Base-by-base conservation (phyloP, 2,888 invertebrate species). In the Orchesella flavescens region DNA sequence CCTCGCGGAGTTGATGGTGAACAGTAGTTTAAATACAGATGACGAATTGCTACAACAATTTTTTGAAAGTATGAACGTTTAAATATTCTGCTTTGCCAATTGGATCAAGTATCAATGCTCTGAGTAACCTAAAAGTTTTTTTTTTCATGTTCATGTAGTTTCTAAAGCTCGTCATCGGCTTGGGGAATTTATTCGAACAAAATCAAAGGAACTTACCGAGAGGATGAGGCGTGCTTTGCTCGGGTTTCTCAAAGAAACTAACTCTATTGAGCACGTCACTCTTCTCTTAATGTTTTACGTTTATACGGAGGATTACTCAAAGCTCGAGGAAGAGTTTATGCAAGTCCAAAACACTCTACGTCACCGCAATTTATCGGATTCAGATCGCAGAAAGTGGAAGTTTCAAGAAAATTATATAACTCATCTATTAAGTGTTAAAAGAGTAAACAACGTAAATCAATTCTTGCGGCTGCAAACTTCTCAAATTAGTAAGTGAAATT, bases 11-110 rank as follows among this genome's bases (percentile, higher is more conserved):
- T n/a, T 83, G 5, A 83, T 83, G 76, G 23, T 83, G 9, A 49
- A 76, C 0, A 77, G 57, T n/a, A 83, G 72, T 23, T 72, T 83
- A 17, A 59, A 34, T 23, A 0, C 55, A 15, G 59, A 86, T 43
- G 89, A 90, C 34, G 91, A 92, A 3, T 90, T 94, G 49, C 88
- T 94, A 75, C 90, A 91, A 72, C 93, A 93, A 89, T 92, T 94
- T 84, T 93, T 93, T 88, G 91, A 92, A 90, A 93, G 94, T 94
- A 88, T 89, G 90, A 89, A 63, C 53, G n/a, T n/a, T n/a, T n/a
- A n/a, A n/a, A n/a, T n/a, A n/a, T n/a, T n/a, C n/a, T n/a, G n/a
- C n/a, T n/a, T n/a, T n/a, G n/a, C n/a, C n/a, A n/a, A n/a, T n/a
- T n/a, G n/a, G n/a, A n/a, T n/a, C n/a, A n/a, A n/a, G n/a, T n/a